Evolutionary conservation across 2,888 invertebrate genomes (phyloP).

Genomic region (Phania funesta): DNA sequence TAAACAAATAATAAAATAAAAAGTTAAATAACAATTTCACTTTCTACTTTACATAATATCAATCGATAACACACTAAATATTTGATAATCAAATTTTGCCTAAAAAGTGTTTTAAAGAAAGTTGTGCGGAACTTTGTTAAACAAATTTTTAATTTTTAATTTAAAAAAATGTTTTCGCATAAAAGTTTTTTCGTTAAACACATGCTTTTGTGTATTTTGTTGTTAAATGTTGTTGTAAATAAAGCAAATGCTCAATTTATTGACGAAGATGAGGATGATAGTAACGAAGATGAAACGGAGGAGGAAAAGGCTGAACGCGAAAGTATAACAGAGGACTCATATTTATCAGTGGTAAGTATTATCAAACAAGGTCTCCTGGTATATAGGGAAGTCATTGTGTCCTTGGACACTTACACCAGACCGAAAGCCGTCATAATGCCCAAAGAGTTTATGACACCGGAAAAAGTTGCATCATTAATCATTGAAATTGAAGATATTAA

Average conservation of each 20-base stretch:
- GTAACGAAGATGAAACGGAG: constrained; percentile 76
- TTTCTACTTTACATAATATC: neutral
- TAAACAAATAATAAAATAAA: neutral
- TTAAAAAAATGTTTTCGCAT: constrained; percentile 46
- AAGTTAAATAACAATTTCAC: constrained; percentile 42
- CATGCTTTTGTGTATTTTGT: constrained; percentile 14
- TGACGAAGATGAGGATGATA: constrained; percentile 77
- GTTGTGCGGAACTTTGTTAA: neutral
- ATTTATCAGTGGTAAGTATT: constrained; percentile 75
- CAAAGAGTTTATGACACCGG: too few relatives aligned
- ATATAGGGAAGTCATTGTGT: too few relatives aligned
- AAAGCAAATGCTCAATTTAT: constrained; percentile 71
- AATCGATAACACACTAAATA: neutral
- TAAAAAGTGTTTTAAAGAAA: neutral
- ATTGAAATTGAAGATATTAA: too few relatives aligned
- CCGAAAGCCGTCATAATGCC: too few relatives aligned
- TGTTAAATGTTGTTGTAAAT: constrained; percentile 30
- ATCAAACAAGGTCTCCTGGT: too few relatives aligned
- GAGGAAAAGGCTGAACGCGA: constrained; percentile 75
- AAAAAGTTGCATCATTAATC: too few relatives aligned
- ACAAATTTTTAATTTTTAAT: neutral
- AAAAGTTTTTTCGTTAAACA: neutral
- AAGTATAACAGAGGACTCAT: constrained; percentile 77
- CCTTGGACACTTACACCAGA: too few relatives aligned
- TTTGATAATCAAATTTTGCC: too few relatives aligned